Evolutionary conservation across 23 tunicate genomes (phyloP).

Genomic region (Oikopleura dioica): DNA sequence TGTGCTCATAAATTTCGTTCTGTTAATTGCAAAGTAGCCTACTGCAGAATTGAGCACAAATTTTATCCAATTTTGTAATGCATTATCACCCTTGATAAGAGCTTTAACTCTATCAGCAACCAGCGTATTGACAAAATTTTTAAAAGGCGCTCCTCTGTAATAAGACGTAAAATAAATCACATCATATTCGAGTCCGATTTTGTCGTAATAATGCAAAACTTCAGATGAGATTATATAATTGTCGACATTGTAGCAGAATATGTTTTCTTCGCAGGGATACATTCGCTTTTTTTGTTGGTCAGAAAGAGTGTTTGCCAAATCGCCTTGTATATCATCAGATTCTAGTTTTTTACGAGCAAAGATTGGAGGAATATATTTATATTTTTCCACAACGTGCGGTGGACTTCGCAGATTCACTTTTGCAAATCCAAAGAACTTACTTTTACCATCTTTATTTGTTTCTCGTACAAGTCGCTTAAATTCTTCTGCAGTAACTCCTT

Average conservation of each 20-base stretch:
- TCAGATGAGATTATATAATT: neutral
- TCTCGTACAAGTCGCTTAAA: no score
- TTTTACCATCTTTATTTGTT: neutral
- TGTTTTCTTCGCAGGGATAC: neutral
- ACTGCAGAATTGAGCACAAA: neutral
- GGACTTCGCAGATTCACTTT: neutral
- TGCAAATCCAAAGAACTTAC: neutral
- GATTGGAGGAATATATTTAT: neutral
- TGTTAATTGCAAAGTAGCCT: neutral
- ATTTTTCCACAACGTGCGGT: neutral
- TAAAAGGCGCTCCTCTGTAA: neutral
- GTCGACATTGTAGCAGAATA: neutral
- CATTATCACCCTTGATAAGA: neutral
- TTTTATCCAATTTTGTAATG: no score
- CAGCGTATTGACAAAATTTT: neutral
- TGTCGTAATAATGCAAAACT: neutral
- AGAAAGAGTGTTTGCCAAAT: neutral
- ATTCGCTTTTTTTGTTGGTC: neutral
- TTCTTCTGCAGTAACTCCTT: no score
- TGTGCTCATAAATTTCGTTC: neutral
- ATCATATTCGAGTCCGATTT: neutral
- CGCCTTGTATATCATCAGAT: neutral
- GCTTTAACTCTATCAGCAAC: neutral
- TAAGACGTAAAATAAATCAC: neutral
- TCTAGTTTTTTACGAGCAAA: neutral